These are phyloP conservation scores for Dioctria rufipes DNA, from an alignment of 2,888 invertebrate species.

Conservation along the genomic window DNA sequence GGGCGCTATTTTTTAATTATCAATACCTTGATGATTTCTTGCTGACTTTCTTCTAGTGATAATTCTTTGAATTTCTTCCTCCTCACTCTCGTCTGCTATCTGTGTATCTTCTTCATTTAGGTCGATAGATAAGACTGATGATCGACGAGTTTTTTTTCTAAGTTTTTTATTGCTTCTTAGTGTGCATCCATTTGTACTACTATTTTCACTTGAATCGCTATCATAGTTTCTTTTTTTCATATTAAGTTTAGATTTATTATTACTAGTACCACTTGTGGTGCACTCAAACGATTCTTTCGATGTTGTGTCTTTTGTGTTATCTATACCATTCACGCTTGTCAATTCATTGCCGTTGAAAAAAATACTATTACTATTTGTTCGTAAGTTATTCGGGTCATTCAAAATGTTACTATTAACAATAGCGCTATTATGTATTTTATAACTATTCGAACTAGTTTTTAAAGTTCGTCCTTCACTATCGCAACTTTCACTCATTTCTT, in stretches of 20 bases:
- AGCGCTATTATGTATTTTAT: constrained; percentile 29
- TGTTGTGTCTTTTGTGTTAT: constrained; percentile 42
- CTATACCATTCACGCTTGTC: constrained; percentile 40
- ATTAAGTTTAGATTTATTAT: constrained; percentile 60
- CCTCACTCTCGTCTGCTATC: constrained; percentile 60
- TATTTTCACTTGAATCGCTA: constrained; percentile 61
- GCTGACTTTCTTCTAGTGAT: constrained; percentile 61
- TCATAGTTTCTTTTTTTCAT: constrained; percentile 69
- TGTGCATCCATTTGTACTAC: constrained; percentile 60
- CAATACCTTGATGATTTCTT: constrained; percentile 60
- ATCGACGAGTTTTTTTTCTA: constrained; percentile 61
- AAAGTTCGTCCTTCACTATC: constrained; percentile 58
- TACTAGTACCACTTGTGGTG: constrained; percentile 54
- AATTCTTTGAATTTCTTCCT: constrained; percentile 59
- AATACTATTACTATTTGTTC: constrained; percentile 56
- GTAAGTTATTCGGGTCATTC: constrained; percentile 55
- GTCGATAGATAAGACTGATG: constrained; percentile 63
- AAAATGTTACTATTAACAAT: constrained; percentile 41
- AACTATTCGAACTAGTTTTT: constrained; percentile 53
- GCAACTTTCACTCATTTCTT: constrained; percentile 57
- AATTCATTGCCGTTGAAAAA: constrained; percentile 55
- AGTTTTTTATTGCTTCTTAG: constrained; percentile 59
- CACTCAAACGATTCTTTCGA: constrained; percentile 40
- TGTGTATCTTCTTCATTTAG: constrained; percentile 62
- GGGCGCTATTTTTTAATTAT: constrained; percentile 37